Percentiles rank a stretch among this genome's conserved stretches.
phyloP scores from a whole-genome alignment of 2,888 invertebrate genomes.

The Panopea generosa region DNA sequence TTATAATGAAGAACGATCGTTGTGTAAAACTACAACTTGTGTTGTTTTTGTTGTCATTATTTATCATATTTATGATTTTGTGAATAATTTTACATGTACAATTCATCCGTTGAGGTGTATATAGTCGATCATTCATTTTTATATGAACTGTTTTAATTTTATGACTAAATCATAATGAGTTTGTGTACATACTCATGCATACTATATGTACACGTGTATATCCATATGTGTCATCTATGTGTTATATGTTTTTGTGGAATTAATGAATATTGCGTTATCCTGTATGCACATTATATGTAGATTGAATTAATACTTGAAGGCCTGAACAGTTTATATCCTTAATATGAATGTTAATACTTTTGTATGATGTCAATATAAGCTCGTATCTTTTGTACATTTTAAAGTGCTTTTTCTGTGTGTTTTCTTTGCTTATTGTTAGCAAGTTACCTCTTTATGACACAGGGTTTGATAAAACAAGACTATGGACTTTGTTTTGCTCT shows the following conservation, averaged over 20 bases:
- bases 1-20: constrained; percentile 2
- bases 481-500: no score
- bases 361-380: no score
- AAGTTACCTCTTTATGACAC: no score
- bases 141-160: constrained; percentile 19
- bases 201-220: no score
- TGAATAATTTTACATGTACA: constrained; percentile 9
- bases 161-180: constrained; percentile 11
- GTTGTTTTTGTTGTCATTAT: constrained; percentile 22
- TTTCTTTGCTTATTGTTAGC: neutral
- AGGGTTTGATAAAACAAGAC: no score
- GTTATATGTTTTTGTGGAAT: constrained; percentile 11
- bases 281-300: neutral
- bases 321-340: no score
- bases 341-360: no score
- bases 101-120: constrained; percentile 3
- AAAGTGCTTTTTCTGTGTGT: constrained; percentile 5
- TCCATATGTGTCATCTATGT: constrained; percentile 12
- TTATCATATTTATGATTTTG: constrained; percentile 31
- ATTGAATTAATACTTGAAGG: neutral
- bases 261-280: neutral
- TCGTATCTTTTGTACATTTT: neutral
- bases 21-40: no score
- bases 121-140: constrained; percentile 15
- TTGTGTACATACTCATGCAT: no score